A percentile compares a stretch with the other conserved stretches of the same genome.
Conservation (phyloP, 2,888 invertebrate species). For the Torymus auratus region DNA sequence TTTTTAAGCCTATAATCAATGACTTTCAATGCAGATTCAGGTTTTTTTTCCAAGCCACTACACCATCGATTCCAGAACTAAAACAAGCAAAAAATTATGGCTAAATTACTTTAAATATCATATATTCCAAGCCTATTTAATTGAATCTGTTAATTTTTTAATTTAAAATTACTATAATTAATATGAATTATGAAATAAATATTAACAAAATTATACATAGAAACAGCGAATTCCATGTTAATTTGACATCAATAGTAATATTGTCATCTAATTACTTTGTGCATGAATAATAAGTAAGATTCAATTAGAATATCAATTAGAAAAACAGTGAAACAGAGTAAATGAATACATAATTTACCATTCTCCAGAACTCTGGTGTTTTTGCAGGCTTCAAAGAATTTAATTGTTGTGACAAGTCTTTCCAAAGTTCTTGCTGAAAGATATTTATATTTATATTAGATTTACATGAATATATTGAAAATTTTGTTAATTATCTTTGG, state of each 20-base stretch:
- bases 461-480: too few relatives aligned
- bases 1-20: conserved; percentile 17
- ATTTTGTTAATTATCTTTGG: too few relatives aligned
- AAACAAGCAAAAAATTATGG: not conserved
- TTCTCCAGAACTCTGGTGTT: conserved; percentile 7
- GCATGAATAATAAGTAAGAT: too few relatives aligned
- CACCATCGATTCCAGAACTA: conserved; percentile 32
- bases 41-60: not conserved
- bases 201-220: too few relatives aligned
- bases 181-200: not conserved
- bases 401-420: not conserved
- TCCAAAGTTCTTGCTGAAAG: conserved; percentile 22
- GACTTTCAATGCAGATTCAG: not conserved
- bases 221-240: too few relatives aligned
- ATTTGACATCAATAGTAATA: too few relatives aligned
- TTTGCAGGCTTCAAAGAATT: conserved; percentile 22
- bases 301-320: too few relatives aligned
- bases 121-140: too few relatives aligned
- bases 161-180: not conserved
- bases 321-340: not conserved
- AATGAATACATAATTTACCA: not conserved
- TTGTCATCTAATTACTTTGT: too few relatives aligned
- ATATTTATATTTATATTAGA: too few relatives aligned
- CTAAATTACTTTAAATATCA: not conserved
- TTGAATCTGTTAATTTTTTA: not conserved